These are phyloP conservation scores for Mionectes olivaceus DNA, from an alignment of 2,797 vertebrate genomes.

Conservation along the genomic window DNA sequence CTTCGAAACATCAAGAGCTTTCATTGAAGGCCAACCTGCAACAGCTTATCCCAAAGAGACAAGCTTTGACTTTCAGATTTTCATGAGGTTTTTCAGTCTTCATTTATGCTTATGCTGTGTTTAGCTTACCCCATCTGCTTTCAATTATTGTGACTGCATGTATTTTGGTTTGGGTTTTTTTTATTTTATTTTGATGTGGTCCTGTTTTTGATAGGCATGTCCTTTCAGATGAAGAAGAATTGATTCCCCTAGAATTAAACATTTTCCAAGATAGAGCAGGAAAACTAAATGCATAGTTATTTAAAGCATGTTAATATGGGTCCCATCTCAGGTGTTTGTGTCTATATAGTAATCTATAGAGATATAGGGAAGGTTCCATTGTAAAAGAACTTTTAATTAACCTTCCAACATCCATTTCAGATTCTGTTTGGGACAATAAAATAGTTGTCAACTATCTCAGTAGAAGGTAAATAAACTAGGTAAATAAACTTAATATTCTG, in stretches of 20 bases:
- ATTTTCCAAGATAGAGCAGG: background rate
- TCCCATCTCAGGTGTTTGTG: background rate
- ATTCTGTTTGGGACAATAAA: background rate
- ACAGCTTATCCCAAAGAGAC: background rate
- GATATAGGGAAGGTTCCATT: background rate
- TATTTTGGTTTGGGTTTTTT: background rate
- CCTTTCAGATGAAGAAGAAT: background rate
- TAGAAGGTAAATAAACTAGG: background rate
- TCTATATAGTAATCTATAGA: background rate
- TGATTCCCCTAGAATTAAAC: background rate
- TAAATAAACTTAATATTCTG: background rate
- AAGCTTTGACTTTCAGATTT: constrained; percentile 63
- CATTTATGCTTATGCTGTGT: background rate
- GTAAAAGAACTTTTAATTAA: background rate
- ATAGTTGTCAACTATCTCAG: background rate
- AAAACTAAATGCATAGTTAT: background rate
- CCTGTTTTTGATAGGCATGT: background rate
- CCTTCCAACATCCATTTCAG: background rate
- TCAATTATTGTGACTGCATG: constrained; percentile 3
- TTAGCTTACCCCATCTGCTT: constrained; percentile 45
- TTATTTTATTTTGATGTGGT: background rate
- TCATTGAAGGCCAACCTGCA: background rate
- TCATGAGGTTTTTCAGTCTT: constrained; percentile 23
- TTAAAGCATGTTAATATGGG: background rate
- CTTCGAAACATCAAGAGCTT: constrained; percentile 60